phyloP scores from a whole-genome alignment of 1,140 invertebrate genomes.

The Scaptomyza pallida region DNA sequence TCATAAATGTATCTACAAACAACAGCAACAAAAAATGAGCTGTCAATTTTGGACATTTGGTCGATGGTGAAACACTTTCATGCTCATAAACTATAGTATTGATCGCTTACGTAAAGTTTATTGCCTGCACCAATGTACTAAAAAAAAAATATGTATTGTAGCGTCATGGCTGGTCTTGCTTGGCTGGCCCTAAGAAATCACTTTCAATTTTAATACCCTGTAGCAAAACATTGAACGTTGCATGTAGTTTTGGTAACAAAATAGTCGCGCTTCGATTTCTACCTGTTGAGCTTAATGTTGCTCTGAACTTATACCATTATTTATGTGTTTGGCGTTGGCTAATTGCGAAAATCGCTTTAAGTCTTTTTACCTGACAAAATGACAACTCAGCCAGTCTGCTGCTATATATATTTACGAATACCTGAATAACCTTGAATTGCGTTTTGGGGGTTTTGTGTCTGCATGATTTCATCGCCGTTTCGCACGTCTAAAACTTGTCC shows the following conservation, averaged over 20 bases:
- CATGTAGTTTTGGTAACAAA: too few relatives aligned
- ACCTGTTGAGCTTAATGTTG: conserved; percentile 1
- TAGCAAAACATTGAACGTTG: too few relatives aligned
- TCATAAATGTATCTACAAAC: conserved; percentile 48
- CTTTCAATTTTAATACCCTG: conserved; percentile 55
- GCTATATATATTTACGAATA: conserved; percentile 5
- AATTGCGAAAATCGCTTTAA: conserved; percentile 46
- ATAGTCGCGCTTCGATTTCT: too few relatives aligned
- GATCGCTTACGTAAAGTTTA: conserved; percentile 43
- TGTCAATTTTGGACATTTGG: conserved; percentile 44
- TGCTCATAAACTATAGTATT: conserved; percentile 14
- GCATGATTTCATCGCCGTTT: conserved; percentile 70
- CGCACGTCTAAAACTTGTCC: conserved; percentile 57
- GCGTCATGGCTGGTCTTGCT: conserved; percentile 24
- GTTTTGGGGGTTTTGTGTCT: conserved; percentile 22
- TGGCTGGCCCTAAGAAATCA: conserved; percentile 41
- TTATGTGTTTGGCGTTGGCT: conserved; percentile 15
- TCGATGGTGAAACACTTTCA: conserved; percentile 13
- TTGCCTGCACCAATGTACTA: conserved; percentile 30
- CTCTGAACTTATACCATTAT: conserved; percentile 10
- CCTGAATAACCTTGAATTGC: conserved; percentile 34
- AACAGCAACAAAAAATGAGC: conserved; percentile 71
- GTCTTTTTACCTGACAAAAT: conserved; percentile 32
- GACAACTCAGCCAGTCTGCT: conserved; percentile 31
- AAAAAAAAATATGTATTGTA: not conserved